Percentiles rank a stretch among this genome's conserved stretches.
Conservation (phyloP, 2,113 vertebrate genomes). For the Podarcis muralis region DNA sequence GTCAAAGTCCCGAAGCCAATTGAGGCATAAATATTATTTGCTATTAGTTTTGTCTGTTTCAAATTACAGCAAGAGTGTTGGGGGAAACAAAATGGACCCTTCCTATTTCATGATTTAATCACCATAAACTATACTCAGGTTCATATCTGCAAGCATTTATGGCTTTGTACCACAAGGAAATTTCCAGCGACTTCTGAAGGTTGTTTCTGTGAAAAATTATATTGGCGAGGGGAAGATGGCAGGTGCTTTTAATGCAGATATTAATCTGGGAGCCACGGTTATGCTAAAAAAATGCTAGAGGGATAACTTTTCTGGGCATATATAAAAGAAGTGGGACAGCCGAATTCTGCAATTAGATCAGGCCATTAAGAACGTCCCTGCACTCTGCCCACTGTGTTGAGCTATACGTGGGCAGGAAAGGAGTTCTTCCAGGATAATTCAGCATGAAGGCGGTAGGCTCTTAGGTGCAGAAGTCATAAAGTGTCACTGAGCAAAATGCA, state of each 20-base stretch:
- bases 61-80: constrained; percentile 10
- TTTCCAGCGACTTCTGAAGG: constrained; percentile 50
- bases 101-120: constrained; percentile 53
- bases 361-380: not conserved
- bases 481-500: not conserved
- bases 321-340: constrained; percentile 17
- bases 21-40: constrained; percentile 7
- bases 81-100: not conserved
- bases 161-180: constrained; percentile 8
- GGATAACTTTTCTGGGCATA: not conserved
- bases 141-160: constrained; percentile 53
- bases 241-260: constrained; percentile 43
- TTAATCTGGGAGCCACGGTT: constrained; percentile 39
- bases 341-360: constrained; percentile 19
- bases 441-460: not conserved
- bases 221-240: constrained; percentile 25
- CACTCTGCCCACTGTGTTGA: not conserved
- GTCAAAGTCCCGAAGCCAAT: constrained; percentile 1
- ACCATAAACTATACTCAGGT: constrained; percentile 26
- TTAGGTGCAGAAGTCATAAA: not conserved
- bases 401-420: not conserved
- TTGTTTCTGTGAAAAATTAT: constrained; percentile 51
- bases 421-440: not conserved
- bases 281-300: constrained; percentile 28
- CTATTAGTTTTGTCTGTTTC: not conserved